Conservation (phyloP, 2,113 vertebrate species). For the western clawed frog (Xenopus tropicalis) region DNA sequence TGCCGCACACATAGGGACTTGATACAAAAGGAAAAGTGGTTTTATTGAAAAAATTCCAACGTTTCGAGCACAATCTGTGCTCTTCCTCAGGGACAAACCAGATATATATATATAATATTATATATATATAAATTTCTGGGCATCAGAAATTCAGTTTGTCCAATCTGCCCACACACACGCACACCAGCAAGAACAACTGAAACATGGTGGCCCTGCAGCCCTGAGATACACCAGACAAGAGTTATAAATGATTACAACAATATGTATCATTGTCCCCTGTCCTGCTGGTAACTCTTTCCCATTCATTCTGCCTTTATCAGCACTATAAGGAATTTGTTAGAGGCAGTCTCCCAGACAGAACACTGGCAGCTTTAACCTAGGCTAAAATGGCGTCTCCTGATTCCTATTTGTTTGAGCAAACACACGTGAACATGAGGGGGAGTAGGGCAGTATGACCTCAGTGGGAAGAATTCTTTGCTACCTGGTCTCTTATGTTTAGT, state of each 20-base stretch:
- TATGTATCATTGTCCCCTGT: background rate
- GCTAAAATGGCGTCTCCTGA: constrained; percentile 25
- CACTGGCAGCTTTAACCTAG: constrained; percentile 21
- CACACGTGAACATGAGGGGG: constrained; percentile 11
- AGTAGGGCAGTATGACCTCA: constrained; percentile 23
- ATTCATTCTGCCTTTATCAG: background rate
- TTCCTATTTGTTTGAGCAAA: constrained; percentile 31
- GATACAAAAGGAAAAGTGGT: too few relatives aligned
- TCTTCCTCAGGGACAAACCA: too few relatives aligned
- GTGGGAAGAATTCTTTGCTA: constrained; percentile 32
- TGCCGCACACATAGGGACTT: too few relatives aligned
- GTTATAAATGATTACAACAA: background rate
- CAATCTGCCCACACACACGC: background rate
- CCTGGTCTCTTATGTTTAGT: constrained; percentile 37
- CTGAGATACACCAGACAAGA: background rate
- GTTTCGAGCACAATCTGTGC: too few relatives aligned
- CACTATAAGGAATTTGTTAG: constrained; percentile 1
- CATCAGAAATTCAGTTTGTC: background rate
- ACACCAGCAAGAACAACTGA: background rate
- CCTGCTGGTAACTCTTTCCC: background rate
- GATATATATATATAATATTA: too few relatives aligned
- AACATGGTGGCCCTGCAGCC: background rate
- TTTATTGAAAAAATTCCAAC: too few relatives aligned
- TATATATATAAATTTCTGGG: too few relatives aligned
- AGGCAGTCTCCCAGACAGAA: background rate